Conservation (phyloP, 1,140 invertebrate species). For the Melipona quadrifasciata region DNA sequence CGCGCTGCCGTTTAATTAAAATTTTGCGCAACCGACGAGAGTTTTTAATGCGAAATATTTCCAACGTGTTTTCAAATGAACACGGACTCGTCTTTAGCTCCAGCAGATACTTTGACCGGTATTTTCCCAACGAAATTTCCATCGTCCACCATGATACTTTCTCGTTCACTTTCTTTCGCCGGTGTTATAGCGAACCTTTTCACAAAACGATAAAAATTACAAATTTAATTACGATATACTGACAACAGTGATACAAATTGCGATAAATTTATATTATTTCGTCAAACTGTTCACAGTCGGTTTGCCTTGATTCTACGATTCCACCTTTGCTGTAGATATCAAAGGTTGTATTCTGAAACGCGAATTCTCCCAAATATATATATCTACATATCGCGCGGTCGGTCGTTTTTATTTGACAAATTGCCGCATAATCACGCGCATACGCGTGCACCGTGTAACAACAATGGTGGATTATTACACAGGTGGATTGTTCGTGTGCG, state of each 20-base stretch:
- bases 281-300: no score
- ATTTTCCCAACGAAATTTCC: no score
- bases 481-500: constrained; percentile 25
- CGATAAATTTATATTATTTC: no score
- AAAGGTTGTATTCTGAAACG: not conserved
- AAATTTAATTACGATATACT: no score
- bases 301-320: no score
- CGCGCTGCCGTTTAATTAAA: constrained; percentile 16
- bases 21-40: not conserved
- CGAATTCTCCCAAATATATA: not conserved
- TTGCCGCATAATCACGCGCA: not conserved
- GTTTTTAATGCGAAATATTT: not conserved
- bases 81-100: not conserved
- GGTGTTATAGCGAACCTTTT: no score
- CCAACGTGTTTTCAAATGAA: constrained; percentile 20
- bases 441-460: not conserved
- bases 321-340: no score
- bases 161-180: no score
- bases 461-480: constrained; percentile 50
- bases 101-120: no score
- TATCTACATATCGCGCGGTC: not conserved
- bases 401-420: not conserved
- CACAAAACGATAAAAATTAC: no score
- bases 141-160: no score
- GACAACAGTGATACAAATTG: no score